Evolutionary conservation across 2,888 invertebrate species (phyloP).

Genomic region (Neoaliturus tenellus): DNA sequence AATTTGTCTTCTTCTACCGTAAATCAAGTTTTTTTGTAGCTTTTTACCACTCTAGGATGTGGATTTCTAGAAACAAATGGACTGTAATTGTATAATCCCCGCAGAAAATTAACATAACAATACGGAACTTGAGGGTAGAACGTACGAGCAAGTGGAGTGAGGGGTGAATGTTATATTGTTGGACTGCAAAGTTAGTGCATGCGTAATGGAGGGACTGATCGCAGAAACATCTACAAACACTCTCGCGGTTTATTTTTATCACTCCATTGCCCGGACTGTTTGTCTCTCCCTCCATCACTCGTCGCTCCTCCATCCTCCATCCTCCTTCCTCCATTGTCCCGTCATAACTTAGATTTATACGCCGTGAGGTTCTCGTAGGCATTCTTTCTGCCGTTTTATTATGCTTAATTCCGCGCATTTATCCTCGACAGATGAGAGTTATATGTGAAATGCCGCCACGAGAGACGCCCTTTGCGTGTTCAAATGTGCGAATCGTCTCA

Average conservation of each 20-base stretch:
- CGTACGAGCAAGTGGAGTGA: neutral
- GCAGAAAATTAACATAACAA: neutral
- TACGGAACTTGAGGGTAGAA: neutral
- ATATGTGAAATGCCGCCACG: neutral
- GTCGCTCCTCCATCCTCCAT: neutral
- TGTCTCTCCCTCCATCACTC: neutral
- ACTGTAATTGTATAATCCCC: neutral
- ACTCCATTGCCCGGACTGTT: neutral
- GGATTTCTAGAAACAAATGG: neutral
- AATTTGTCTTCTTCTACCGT: too few relatives aligned
- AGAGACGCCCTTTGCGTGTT: neutral
- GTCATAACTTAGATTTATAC: constrained; percentile 33
- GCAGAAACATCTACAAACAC: constrained; percentile 11
- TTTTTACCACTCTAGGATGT: too few relatives aligned
- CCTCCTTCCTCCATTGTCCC: constrained; percentile 20
- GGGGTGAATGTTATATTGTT: neutral
- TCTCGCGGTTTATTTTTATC: constrained; percentile 3
- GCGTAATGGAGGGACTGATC: constrained; percentile 28
- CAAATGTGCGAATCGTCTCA: neutral
- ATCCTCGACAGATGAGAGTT: constrained; percentile 58
- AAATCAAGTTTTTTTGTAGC: too few relatives aligned
- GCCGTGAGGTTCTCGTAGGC: neutral
- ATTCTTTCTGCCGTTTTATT: constrained; percentile 47
- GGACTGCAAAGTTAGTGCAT: constrained; percentile 29
- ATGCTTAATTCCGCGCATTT: constrained; percentile 25